Conservation (phyloP, 2,797 vertebrate species). For the Calcarius lapponicus region DNA sequence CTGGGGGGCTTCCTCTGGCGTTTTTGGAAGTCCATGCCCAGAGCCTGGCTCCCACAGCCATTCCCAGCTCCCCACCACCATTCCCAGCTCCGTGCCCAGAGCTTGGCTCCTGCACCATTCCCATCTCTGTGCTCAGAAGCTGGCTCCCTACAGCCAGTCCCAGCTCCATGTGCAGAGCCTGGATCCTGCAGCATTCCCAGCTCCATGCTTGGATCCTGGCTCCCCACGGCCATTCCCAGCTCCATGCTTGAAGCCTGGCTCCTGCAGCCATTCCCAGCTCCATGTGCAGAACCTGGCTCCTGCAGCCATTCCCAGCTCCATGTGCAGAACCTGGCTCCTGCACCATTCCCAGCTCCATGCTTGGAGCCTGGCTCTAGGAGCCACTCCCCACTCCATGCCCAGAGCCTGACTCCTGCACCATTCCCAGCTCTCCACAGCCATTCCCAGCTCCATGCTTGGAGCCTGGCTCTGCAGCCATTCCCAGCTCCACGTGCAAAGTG, state of each 20-base stretch:
- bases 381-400: background rate
- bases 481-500: background rate
- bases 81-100: fast-evolving
- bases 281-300: fast-evolving
- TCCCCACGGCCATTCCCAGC: no score
- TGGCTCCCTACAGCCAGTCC: background rate
- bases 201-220: fast-evolving
- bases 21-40: background rate
- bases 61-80: background rate
- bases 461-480: background rate
- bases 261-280: background rate
- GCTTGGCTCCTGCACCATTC: background rate
- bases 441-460: background rate
- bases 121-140: background rate
- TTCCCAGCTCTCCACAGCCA: no score
- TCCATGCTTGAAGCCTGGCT: no score
- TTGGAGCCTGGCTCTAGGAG: background rate
- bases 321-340: fast-evolving
- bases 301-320: background rate
- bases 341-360: background rate
- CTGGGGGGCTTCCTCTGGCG: fast-evolving
- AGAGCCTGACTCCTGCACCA: background rate
- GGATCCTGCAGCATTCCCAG: background rate
- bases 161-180: fast-evolving
- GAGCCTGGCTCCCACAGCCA: fast-evolving